Conservation (phyloP, 1,140 invertebrate species). For the Saxidomus purpurata region DNA sequence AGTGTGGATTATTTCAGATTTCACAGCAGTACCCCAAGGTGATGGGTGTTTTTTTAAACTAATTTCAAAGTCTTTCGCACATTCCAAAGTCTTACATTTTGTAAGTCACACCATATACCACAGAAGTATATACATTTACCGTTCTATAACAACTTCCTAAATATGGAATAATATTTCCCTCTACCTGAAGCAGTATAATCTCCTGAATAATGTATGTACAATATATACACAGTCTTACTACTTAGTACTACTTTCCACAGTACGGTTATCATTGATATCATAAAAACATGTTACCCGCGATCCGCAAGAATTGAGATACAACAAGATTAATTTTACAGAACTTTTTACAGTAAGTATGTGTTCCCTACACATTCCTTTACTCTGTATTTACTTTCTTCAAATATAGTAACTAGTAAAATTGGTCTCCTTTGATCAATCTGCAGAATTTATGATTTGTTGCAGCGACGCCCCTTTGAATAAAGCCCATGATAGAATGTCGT, state of each 20-base stretch:
- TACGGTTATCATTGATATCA: no score
- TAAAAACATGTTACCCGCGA: no score
- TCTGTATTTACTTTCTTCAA: conserved; percentile 15
- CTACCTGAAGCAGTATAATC: no score
- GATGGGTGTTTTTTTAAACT: conserved; percentile 17
- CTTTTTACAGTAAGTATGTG: neutral
- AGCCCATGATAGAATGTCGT: conserved; percentile 46
- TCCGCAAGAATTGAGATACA: neutral
- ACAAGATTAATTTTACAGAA: neutral
- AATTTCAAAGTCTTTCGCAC: neutral
- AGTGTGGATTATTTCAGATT: conserved; percentile 36
- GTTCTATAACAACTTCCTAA: no score
- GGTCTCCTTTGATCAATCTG: conserved; percentile 39
- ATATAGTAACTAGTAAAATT: conserved; percentile 17
- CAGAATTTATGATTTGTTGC: conserved; percentile 22
- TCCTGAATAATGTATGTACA: no score
- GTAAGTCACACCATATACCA: neutral
- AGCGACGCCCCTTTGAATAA: conserved; percentile 34
- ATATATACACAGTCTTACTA: no score
- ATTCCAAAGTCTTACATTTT: neutral
- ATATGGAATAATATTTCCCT: neutral
- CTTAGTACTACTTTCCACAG: no score
- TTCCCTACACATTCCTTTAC: conserved; percentile 24
- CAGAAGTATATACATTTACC: neutral
- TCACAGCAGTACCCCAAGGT: conserved; percentile 20